phyloP scores from a whole-genome alignment of 1,140 invertebrate species.

The Anoplophora glabripennis region DNA sequence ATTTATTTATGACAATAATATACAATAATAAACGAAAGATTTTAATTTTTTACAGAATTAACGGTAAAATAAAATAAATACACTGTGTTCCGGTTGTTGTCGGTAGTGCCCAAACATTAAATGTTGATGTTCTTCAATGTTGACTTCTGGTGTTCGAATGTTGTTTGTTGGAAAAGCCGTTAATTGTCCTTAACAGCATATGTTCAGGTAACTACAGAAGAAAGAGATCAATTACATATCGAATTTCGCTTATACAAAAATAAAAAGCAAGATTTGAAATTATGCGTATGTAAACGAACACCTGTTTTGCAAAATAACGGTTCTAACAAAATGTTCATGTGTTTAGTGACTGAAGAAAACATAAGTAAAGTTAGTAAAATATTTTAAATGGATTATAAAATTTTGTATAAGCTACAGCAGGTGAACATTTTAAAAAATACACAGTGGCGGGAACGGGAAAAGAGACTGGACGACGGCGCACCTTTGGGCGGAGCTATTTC shows the following conservation, averaged over 20 bases:
- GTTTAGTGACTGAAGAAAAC: too few relatives aligned
- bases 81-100: conserved; percentile 6
- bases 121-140: neutral
- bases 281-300: too few relatives aligned
- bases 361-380: too few relatives aligned
- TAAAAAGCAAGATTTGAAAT: too few relatives aligned
- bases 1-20: conserved; percentile 14
- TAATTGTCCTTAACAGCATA: conserved; percentile 25
- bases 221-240: conserved; percentile 1
- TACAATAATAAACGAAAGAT: conserved; percentile 5
- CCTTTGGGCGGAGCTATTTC: too few relatives aligned
- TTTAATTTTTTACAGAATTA: conserved; percentile 11
- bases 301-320: neutral
- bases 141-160: conserved; percentile 14
- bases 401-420: too few relatives aligned
- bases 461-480: too few relatives aligned
- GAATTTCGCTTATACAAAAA: neutral
- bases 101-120: conserved; percentile 14
- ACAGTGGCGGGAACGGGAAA: too few relatives aligned
- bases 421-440: too few relatives aligned
- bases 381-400: too few relatives aligned
- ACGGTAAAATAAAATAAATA: conserved; percentile 19
- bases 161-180: conserved; percentile 8
- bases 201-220: conserved; percentile 30
- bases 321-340: neutral